Conservation (phyloP, 2,888 invertebrate genomes). For the Celastrina argiolus region DNA sequence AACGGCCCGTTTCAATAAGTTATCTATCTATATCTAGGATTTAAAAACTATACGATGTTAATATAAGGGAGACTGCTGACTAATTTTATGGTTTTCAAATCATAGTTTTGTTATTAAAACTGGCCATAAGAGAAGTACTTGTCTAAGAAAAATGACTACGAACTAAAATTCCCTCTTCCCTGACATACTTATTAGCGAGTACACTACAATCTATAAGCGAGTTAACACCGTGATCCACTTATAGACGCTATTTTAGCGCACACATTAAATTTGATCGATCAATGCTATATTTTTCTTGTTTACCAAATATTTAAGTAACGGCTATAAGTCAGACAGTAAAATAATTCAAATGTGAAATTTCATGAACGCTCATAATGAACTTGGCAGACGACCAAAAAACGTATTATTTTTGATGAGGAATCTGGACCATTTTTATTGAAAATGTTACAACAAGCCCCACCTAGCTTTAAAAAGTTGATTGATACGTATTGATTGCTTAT, state of each 20-base stretch:
- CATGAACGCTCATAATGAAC: slow-evolving; percentile 79
- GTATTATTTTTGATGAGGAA: slow-evolving; percentile 78
- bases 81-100: too few relatives aligned
- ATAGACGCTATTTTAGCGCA: slow-evolving; percentile 62
- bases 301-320: slow-evolving; percentile 78
- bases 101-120: too few relatives aligned
- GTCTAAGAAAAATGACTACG: background rate
- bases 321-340: slow-evolving; percentile 78
- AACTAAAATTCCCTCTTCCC: background rate
- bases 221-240: slow-evolving; percentile 57
- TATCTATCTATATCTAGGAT: too few relatives aligned
- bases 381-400: slow-evolving; percentile 77
- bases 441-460: slow-evolving; percentile 53
- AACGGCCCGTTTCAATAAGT: too few relatives aligned
- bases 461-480: slow-evolving; percentile 26
- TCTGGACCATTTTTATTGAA: slow-evolving; percentile 78
- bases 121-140: too few relatives aligned
- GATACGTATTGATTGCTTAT: slow-evolving; percentile 40
- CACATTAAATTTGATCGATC: slow-evolving; percentile 76
- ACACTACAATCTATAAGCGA: background rate
- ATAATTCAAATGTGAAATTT: slow-evolving; percentile 79
- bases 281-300: slow-evolving; percentile 76
- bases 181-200: slow-evolving; percentile 6
- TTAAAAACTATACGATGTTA: too few relatives aligned
- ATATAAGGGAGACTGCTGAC: too few relatives aligned